A percentile compares a stretch with the other conserved stretches of the same genome.
Conservation (phyloP, 2,797 vertebrate species). For the Knipowitschia caucasica region DNA sequence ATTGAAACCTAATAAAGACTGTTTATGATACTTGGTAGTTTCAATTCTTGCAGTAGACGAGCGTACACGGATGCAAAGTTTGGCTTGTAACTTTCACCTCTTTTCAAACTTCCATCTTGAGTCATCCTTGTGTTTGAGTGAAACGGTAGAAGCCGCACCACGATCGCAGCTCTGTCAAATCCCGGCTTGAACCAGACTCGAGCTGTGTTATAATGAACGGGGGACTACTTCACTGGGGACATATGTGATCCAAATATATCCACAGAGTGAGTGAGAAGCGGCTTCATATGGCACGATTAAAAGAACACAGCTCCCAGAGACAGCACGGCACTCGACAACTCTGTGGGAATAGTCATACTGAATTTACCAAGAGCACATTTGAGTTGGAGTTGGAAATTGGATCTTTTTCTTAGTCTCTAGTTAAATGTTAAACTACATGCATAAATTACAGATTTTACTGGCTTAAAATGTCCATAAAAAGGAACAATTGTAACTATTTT, state of each 20-base stretch:
- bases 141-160: neutral
- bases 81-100: neutral
- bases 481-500: too few relatives aligned
- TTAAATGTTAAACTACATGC: neutral
- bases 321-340: constrained; percentile 1
- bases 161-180: constrained; percentile 17
- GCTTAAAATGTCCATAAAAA: too few relatives aligned
- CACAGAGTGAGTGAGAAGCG: constrained; percentile 28
- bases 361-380: neutral
- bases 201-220: constrained; percentile 15
- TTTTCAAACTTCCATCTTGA: neutral
- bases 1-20: too few relatives aligned
- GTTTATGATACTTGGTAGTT: too few relatives aligned
- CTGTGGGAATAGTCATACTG: neutral
- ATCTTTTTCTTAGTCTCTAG: neutral
- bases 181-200: constrained; percentile 18
- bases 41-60: too few relatives aligned
- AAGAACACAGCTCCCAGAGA: constrained; percentile 11
- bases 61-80: too few relatives aligned
- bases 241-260: constrained; percentile 28
- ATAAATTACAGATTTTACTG: too few relatives aligned
- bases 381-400: neutral
- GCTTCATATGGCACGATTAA: constrained; percentile 18
- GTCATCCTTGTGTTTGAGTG: neutral
- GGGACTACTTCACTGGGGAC: constrained; percentile 20